These are phyloP conservation scores for Noctuana brunneofusca DNA, from an alignment of 2,888 invertebrate genomes.

Conservation along the genomic window DNA sequence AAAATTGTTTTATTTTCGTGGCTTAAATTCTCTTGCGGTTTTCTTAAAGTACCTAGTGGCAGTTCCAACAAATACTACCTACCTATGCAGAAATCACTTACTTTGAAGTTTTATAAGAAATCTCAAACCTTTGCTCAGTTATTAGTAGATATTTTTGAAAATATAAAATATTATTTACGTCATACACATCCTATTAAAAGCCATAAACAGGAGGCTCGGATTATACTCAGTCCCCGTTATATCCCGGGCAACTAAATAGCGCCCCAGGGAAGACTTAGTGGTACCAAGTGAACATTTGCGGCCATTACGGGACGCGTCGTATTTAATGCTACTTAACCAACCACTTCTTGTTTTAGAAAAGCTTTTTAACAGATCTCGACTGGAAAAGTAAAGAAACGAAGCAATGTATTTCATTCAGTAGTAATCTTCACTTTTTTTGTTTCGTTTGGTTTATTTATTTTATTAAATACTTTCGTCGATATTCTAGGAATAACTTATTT, in stretches of 20 bases:
- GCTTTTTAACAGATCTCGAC: neutral
- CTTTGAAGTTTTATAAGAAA: no score
- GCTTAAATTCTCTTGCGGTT: no score
- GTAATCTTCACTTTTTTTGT: neutral
- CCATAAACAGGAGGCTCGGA: neutral
- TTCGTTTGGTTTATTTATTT: neutral
- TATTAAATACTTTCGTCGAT: no score
- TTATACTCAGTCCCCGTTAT: slow-evolving; percentile 33
- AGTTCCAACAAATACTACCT: no score
- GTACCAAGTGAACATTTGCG: slow-evolving; percentile 30
- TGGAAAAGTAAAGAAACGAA: neutral
- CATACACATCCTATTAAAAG: neutral
- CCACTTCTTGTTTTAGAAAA: neutral
- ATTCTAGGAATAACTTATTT: no score
- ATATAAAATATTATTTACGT: no score
- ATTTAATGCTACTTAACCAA: neutral
- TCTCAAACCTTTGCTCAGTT: no score
- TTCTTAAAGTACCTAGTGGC: no score
- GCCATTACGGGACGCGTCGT: slow-evolving; percentile 11
- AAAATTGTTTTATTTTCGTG: no score
- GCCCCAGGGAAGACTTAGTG: slow-evolving; percentile 43
- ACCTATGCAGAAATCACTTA: no score
- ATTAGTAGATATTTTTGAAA: no score
- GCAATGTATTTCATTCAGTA: neutral
- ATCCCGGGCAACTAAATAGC: slow-evolving; percentile 38